These are phyloP conservation scores for Ormyrus nitidulus DNA, from an alignment of 2,888 invertebrate species.

Conservation along the genomic window DNA sequence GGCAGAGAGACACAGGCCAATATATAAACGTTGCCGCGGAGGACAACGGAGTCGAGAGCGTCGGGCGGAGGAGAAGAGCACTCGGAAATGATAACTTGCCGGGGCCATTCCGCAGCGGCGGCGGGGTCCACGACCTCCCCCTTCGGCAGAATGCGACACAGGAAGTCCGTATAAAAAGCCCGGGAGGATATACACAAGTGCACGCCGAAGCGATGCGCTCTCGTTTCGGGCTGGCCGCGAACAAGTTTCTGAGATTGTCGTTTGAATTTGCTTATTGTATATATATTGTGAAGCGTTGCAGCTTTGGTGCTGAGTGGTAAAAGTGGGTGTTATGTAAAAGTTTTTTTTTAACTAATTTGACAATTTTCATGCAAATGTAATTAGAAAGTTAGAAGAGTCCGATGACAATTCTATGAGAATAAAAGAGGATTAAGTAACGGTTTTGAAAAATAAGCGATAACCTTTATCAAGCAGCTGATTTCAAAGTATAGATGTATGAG, in stretches of 20 bases:
- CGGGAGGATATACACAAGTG: background rate
- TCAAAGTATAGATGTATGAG: too few species aligned
- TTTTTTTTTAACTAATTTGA: too few species aligned
- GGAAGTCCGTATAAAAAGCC: conserved; percentile 33
- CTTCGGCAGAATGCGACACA: conserved; percentile 6
- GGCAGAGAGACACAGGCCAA: background rate
- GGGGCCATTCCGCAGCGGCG: background rate
- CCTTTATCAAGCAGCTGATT: too few species aligned
- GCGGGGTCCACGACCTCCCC: conserved; percentile 43
- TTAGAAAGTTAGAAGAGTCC: too few species aligned
- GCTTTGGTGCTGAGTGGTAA: too few species aligned
- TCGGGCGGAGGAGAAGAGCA: background rate
- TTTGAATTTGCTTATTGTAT: too few species aligned
- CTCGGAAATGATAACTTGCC: conserved; percentile 34
- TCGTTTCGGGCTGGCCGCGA: background rate
- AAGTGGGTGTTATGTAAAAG: too few species aligned
- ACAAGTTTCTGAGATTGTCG: background rate
- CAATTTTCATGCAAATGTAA: too few species aligned
- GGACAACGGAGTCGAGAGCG: background rate
- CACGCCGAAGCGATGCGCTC: background rate
- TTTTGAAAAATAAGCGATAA: too few species aligned
- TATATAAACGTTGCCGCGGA: background rate
- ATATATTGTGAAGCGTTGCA: too few species aligned
- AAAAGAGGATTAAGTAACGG: too few species aligned
- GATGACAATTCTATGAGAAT: too few species aligned